Evolutionary conservation across 2,113 vertebrate genomes (phyloP), one percentile per base, ranked within the genome.

Genomic region (Sterrhoptilus dennistouni): DNA sequence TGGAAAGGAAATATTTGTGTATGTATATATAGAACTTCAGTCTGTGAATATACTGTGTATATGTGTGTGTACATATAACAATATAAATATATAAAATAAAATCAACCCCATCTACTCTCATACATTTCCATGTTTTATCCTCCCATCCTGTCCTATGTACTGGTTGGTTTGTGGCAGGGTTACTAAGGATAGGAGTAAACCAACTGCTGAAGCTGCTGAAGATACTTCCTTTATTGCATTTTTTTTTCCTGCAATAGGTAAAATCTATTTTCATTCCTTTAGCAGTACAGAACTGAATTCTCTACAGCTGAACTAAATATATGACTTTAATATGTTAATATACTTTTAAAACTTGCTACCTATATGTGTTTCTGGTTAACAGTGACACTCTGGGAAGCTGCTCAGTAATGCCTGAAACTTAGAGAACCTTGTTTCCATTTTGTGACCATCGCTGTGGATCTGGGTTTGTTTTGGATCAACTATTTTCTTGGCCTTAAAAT

Each of bases 21-120:
- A 6, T 44, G 8, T 22, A 17, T 63, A 18, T 38, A 14, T 19
- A 50, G 47, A 82, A 29, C 25, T 59, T 52, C 18, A 40, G 9
- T 49, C 21, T 57, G 14, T 5, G 0, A 54, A 10, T 66, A 22
- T 54, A 18, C 29, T 49, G 0, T 21, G 23, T 4, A 1, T 47
- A 7, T 52, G 13, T 71, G 22, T n/a, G 13, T 50, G 6, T 53
- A 5, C n/a, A 10, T 49, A 52, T 57, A 19, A 31, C 4, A 61
- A 35, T 22, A 45, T 44, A 57, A 88, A 77, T 38, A 50, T 6
- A 28, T 49, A 49, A 71, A 63, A 38, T n/a, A 53, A 77, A 64
- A 33, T 1, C 8, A 45, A 12, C 17, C 11, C 29, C 2, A 1
- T 80, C n/a, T 77, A 4, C 4, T 79, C 24, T 63, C 4, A 5